These are phyloP conservation scores for Chrysolina americana DNA, from an alignment of 2,888 invertebrate genomes.

Conservation along the genomic window DNA sequence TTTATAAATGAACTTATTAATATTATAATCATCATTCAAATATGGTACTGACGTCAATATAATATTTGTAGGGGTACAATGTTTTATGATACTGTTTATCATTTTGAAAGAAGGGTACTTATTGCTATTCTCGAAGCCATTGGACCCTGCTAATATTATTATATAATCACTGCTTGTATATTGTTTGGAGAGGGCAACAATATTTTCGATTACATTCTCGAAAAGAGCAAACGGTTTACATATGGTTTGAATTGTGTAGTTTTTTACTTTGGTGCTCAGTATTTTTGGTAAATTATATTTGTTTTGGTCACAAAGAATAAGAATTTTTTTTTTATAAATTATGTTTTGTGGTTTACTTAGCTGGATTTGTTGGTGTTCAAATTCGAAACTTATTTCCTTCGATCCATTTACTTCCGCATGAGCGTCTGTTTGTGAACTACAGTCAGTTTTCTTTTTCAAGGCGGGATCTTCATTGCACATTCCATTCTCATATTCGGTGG, in stretches of 20 bases:
- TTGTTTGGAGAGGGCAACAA: background rate
- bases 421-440: no score
- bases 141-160: background rate
- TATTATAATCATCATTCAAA: background rate
- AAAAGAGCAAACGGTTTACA: background rate
- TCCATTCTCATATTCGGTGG: background rate
- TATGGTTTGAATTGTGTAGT: background rate
- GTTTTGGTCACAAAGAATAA: background rate
- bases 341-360: background rate
- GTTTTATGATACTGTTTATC: background rate
- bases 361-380: background rate
- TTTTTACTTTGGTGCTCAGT: background rate
- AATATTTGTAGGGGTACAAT: background rate
- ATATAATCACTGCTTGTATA: background rate
- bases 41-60: background rate
- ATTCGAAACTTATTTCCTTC: background rate
- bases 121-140: background rate
- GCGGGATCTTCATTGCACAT: background rate
- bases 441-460: background rate
- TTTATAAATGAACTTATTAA: no score
- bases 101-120: background rate
- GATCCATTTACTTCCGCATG: background rate
- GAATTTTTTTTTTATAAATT: background rate
- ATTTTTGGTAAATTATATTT: background rate
- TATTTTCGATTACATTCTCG: background rate